Conservation (phyloP, 2,113 vertebrate genomes). For the cattle (Bos taurus) region DNA sequence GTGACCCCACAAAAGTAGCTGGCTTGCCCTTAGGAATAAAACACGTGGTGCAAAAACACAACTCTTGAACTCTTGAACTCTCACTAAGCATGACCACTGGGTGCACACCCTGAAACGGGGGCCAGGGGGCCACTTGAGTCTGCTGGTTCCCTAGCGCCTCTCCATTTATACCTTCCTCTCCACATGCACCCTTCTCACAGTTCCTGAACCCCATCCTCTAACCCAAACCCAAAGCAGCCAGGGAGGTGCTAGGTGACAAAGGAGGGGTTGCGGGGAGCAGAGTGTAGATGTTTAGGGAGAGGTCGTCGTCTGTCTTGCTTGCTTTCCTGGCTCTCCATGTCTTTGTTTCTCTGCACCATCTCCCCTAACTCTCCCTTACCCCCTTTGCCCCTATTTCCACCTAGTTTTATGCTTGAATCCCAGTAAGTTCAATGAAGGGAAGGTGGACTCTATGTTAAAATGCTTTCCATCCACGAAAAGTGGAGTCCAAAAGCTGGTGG, state of each 20-base stretch:
- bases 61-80: not conserved
- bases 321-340: not conserved
- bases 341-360: not conserved
- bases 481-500: not conserved
- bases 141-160: fast-evolving
- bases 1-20: not conserved
- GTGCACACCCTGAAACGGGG: fast-evolving
- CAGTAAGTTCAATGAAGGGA: not conserved
- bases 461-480: not conserved
- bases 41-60: not conserved
- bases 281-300: fast-evolving
- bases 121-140: not conserved
- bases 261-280: not conserved
- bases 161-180: not conserved
- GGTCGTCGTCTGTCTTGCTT: not conserved
- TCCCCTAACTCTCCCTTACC: not conserved
- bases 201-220: not conserved
- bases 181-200: not conserved
- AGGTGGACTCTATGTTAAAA: not conserved
- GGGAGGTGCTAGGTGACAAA: not conserved
- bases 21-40: not conserved
- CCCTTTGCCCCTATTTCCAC: not conserved
- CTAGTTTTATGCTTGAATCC: not conserved
- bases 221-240: not conserved
- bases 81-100: not conserved